Evolutionary conservation across 2,797 vertebrate species (phyloP).

Genomic region (Benthosema pterotum): DNA sequence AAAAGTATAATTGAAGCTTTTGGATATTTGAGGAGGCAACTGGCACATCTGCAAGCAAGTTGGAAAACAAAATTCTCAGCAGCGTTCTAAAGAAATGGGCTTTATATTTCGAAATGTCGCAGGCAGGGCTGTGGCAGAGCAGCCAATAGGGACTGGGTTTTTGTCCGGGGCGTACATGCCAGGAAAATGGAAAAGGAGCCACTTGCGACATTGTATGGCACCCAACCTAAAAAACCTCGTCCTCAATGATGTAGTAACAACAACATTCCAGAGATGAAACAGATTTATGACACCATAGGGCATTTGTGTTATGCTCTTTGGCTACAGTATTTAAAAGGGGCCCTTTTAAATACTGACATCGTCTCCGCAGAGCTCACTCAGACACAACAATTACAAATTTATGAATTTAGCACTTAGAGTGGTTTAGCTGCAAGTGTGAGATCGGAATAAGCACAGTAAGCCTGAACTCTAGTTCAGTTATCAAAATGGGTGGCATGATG

Average conservation of each 20-base stretch:
- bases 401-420: too few relatives aligned
- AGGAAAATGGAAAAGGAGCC: constrained; percentile 20
- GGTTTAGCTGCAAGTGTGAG: too few relatives aligned
- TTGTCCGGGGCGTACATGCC: constrained; percentile 20
- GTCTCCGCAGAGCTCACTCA: background rate
- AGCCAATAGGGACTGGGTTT: constrained; percentile 9
- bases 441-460: too few relatives aligned
- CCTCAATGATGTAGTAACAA: too few relatives aligned
- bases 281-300: too few relatives aligned
- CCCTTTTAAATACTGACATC: too few relatives aligned
- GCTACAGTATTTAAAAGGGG: too few relatives aligned
- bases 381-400: background rate
- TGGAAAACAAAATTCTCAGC: constrained; percentile 3
- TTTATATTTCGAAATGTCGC: constrained; percentile 21
- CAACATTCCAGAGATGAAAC: too few relatives aligned
- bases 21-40: constrained; percentile 26
- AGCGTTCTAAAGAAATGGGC: background rate
- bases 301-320: too few relatives aligned
- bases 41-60: constrained; percentile 14
- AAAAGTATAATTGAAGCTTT: constrained; percentile 14
- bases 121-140: constrained; percentile 25
- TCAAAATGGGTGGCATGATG: too few relatives aligned
- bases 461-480: too few relatives aligned
- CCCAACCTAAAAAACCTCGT: constrained; percentile 10
- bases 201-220: constrained; percentile 11